Evolutionary conservation across 1,140 invertebrate genomes (phyloP).

Genomic region (Drosophila serrata): DNA sequence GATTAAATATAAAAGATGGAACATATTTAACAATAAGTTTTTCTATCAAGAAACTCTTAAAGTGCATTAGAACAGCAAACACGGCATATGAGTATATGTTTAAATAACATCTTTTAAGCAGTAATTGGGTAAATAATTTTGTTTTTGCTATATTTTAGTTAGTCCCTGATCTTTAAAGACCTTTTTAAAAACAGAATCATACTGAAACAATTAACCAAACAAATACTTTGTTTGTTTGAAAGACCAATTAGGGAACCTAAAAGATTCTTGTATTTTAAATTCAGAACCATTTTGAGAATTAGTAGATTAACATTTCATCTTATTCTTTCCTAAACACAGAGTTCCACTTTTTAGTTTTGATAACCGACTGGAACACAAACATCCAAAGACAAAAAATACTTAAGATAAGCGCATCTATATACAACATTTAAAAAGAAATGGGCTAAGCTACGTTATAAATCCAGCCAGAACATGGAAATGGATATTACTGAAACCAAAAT

Average conservation of each 20-base stretch:
- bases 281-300: background rate
- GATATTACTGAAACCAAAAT: conserved; percentile 5
- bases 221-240: background rate
- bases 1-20: background rate
- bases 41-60: background rate
- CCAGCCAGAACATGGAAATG: conserved; percentile 9
- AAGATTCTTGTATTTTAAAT: background rate
- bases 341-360: background rate
- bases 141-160: background rate
- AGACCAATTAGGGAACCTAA: background rate
- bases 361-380: conserved; percentile 25
- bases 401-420: conserved; percentile 18
- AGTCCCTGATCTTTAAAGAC: background rate
- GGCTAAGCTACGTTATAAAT: conserved; percentile 22
- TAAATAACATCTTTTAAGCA: background rate
- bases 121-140: background rate
- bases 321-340: background rate
- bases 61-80: conserved; percentile 5
- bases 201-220: background rate
- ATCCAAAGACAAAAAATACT: conserved; percentile 11
- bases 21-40: background rate
- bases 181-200: background rate
- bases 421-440: conserved; percentile 22
- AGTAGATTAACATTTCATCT: background rate
- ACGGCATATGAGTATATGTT: background rate